Base-by-base conservation (phyloP, 2,113 vertebrate genomes). In the Pipra filicauda region DNA sequence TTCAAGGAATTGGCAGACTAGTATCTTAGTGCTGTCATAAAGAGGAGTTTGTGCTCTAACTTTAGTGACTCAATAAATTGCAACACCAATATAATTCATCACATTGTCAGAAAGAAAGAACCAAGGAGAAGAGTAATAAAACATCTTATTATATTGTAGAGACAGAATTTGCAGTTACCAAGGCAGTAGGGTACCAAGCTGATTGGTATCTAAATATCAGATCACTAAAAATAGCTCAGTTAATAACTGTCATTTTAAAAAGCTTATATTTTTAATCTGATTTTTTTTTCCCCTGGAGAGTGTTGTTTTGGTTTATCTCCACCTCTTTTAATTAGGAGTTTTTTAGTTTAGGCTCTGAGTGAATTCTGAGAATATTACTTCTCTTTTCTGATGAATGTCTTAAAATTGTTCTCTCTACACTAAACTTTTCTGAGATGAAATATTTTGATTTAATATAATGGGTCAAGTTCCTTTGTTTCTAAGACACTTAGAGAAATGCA, bases 11-110 rank as follows among this genome's bases (percentile, higher is more conserved):
- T 89, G 52, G 62, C 37, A 94, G 61, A 94, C 52, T 76, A 85
- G 89, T 82, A 79, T 73, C 84, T 85, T 96, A 82, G 66, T 55
- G 70, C 71, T 93, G 94, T 88, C 93, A 82, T 65, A 95, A 87
- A 95, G 93, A 96, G 85, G 62, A 93, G 66, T 94, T 91, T 95
- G 41, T 94, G 67, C 62, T 85, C 74, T 89, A 91, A 93, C 62
- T 93, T 91, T 66, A 94, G 84, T 89, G 94, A 88, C 84, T 91
- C 77, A 89, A 82, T 96, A 96, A 88, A 18, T 35, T 93, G 37
- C 76, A 97, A 89, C 67, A 93, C 49, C 87, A 95, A 76, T 58
- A 89, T 76, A 62, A 94, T 97, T 92, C 57, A 89, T 96, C 95
- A 89, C 62, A 39, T 43, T 96, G 81, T 89, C 94, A 96, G 66